Evolutionary conservation across 2,888 invertebrate genomes (phyloP).

Genomic region (Empis stercorea): DNA sequence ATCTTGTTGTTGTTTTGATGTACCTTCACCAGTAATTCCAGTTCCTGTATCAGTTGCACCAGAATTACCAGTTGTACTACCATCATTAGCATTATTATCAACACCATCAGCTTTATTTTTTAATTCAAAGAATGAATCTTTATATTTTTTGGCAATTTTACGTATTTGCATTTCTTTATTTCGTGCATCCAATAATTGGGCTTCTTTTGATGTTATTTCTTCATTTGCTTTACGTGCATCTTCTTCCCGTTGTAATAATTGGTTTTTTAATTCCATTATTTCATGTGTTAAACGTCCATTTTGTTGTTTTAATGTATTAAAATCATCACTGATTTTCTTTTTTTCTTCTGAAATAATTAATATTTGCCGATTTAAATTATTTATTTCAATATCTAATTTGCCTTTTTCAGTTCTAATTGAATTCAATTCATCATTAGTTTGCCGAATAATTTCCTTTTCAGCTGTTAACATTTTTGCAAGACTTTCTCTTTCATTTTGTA

Average conservation of each 20-base stretch:
- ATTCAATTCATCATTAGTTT: conserved; percentile 52
- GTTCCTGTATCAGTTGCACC: conserved; percentile 21
- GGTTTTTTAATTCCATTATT: conserved; percentile 48
- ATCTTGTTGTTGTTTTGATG: conserved; percentile 13
- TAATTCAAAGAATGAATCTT: conserved; percentile 69
- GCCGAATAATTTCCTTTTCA: conserved; percentile 58
- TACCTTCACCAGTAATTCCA: conserved; percentile 5
- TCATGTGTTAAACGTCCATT: conserved; percentile 47
- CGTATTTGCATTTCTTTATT: conserved; percentile 62
- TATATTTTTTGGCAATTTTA: conserved; percentile 88
- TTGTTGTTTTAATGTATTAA: conserved; percentile 44
- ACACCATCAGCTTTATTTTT: conserved; percentile 49
- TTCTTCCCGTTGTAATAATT: conserved; percentile 44
- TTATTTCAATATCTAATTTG: conserved; percentile 56
- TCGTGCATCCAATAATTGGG: conserved; percentile 50
- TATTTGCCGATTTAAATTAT: conserved; percentile 45
- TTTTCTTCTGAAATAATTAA: conserved; percentile 49
- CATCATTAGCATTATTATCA: conserved; percentile 38
- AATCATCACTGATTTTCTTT: conserved; percentile 50
- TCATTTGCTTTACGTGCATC: conserved; percentile 50
- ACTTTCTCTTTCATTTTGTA: conserved; percentile 70
- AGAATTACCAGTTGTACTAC: conserved; percentile 28
- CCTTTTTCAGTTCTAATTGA: conserved; percentile 48
- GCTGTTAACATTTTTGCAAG: conserved; percentile 62
- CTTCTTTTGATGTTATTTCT: conserved; percentile 53